Evolutionary conservation across 64 coral and sea anemone genomes (phyloP), one percentile per base, ranked within the genome.

Genomic region (Actinia tenebrosa): DNA sequence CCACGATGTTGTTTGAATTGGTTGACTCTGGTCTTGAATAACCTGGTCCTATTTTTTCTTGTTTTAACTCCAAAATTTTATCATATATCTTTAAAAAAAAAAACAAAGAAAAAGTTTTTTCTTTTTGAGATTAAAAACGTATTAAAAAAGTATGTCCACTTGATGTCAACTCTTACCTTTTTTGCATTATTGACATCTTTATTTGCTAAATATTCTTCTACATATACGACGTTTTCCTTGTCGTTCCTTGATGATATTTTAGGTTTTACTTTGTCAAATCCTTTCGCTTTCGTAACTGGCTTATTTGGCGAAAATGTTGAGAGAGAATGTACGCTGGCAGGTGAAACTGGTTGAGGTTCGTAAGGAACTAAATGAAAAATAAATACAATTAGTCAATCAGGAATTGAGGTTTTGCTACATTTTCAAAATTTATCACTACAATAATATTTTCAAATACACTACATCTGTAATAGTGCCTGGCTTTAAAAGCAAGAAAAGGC

Each of bases 111-210:
- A 87, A 64, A 26, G 20, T 16, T 86, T 47, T 64, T 86, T 44
- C 61, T 37, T 37, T 37, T 37, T 37, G 0, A 37, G 30, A 37
- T 37, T 37, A 37, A 37, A 37, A 37, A 37, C 30, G 30, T 37
- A 37, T 37, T 37, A 37, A 37, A 37, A 37, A 37, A 37, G 30
- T 37, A 37, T 37, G 30, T 37, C 30, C 30, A 37, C 30, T 37
- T 37, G 30, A 37, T 37, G 30, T 52, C n/a, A 18, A 20, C 19
- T 80, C 87, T 89, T 85, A 96, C 94, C 64, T 90, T 96, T 56
- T 91, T 96, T 22, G 94, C 88, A 86, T 88, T 89, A 72, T 90
- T 64, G 64, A 96, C 91, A 68, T 96, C 88, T 69, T 88, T 93
- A 64, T 88, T 87, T 46, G 89, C 94, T 53, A 96, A 93, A 45